Base-by-base conservation (phyloP, 2,797 vertebrate genomes). In the Sebastes diploproa region DNA sequence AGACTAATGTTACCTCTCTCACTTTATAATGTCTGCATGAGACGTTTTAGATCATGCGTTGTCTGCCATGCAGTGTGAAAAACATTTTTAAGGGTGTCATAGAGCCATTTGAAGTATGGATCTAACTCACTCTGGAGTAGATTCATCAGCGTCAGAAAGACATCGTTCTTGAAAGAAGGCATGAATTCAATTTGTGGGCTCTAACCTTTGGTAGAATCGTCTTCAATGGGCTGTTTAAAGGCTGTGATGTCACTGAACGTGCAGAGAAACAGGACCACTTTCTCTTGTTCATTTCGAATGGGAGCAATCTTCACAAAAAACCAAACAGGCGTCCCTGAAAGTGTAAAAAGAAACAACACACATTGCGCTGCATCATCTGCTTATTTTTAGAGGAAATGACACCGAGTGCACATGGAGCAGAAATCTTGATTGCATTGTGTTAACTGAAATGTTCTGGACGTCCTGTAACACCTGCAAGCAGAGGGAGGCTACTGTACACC, bases 251-350 rank as follows among this genome's bases (percentile, higher is more conserved):
- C 98, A 59, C 97, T 99, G 94, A 99, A 99, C 54, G 98, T 99
- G 94, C 98, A 99, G 73, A 99, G 97, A 88, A 99, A 99, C 89
- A 99, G 95, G 87, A 99, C 98, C 88, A 99, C 98, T 94, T 99
- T 99, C 88, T 99, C 98, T 90, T 99, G 98, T 82, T 99, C 98
- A 0, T 99, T 99, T 89, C 97, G 96, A 92, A 99, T 99, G 1
- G 98, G 98, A 83, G 98, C 98, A 23, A 99, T 99, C 95, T 99
- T 99, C 91, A 99, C 96, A 91, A 98, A 99, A 94, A 99, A 98
- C 98, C 98, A 99, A 86, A 99, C 98, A 3, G 98, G 98, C 88
- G 97, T 98, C 87, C 98, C 98, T 99, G 94, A 77, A 92, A 94
- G 58, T 42, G 76, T 3, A 68, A 67, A 78, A 58, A 81, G 38